Percentiles rank a stretch among this genome's conserved stretches.
phyloP scores from a whole-genome alignment of 2,888 invertebrate species.

The Lepidocyrtoides sp. region DNA sequence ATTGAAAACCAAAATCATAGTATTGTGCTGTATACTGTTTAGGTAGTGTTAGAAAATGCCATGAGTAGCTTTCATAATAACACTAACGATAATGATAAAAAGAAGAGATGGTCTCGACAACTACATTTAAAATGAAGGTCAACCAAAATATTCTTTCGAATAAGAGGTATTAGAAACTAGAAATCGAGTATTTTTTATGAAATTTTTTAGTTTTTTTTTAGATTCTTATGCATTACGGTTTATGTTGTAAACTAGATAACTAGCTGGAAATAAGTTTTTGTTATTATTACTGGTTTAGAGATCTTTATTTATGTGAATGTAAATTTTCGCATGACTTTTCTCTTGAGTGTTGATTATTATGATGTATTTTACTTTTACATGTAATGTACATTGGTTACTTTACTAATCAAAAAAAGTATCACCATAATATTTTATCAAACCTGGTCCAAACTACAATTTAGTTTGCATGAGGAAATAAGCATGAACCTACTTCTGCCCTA shows the following conservation, averaged over 20 bases:
- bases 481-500: neutral
- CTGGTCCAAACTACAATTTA: neutral
- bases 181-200: neutral
- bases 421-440: neutral
- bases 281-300: neutral
- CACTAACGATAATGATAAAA: slow-evolving; percentile 7
- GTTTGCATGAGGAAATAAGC: neutral
- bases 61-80: slow-evolving; percentile 21
- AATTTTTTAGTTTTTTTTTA: slow-evolving; percentile 13
- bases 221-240: neutral
- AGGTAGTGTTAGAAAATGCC: neutral
- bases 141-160: slow-evolving; percentile 73
- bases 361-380: neutral
- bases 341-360: neutral
- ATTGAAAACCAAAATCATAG: neutral
- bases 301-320: neutral
- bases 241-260: neutral
- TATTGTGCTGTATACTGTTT: neutral
- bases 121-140: slow-evolving; percentile 58
- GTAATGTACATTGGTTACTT: neutral
- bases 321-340: slow-evolving; percentile 16
- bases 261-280: neutral
- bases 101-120: neutral
- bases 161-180: slow-evolving; percentile 65
- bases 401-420: neutral